Base-by-base conservation (phyloP, 2,888 invertebrate species). In the Athalia circularis region DNA sequence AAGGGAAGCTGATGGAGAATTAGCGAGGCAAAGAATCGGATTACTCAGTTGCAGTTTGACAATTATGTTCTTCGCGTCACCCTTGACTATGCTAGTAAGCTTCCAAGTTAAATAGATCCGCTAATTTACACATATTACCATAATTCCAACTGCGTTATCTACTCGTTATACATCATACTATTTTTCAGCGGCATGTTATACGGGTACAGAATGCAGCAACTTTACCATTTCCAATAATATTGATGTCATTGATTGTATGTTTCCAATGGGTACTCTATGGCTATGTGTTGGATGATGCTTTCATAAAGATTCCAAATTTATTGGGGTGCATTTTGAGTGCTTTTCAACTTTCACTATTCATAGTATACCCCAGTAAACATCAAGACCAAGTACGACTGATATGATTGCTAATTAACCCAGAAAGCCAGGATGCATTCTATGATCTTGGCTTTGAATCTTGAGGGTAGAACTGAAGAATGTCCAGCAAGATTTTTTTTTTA, bases 251-350 rank as follows among this genome's bases (percentile, higher is more conserved):
- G 88, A 90, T 96, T 75, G 96, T 97, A 5, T 95, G 96, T 7
- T 90, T 94, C 45, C 94, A 96, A 84, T 98, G 98, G 98, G 93
- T 95, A 82, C 88, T 95, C 2, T 98, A 98, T 91, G 98, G 98
- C 50, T 88, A 93, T 74, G 91, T 97, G 67, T 92, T 96, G 82
- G 91, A 94, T 74, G 97, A 98, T 90, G 88, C 92, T 65, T 97
- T 95, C 91, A 94, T 98, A 85, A 93, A 95, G 92, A 91, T 94
- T 82, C 96, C 97, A 61, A 97, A 97, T 90, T 92, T 95, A 72
- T 91, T 97, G 84, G 97, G 97, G 52, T 94, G 94, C 80, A 84
- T 94, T n/a, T 89, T 97, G 75, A 95, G 96, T 3, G 89, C 93
- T 62, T 92, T 94, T 83, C 97, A 97, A 90, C 91, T 96, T 65